Evolutionary conservation across 2,888 invertebrate genomes (phyloP).

Genomic region (Dicyrtoma fusca): DNA sequence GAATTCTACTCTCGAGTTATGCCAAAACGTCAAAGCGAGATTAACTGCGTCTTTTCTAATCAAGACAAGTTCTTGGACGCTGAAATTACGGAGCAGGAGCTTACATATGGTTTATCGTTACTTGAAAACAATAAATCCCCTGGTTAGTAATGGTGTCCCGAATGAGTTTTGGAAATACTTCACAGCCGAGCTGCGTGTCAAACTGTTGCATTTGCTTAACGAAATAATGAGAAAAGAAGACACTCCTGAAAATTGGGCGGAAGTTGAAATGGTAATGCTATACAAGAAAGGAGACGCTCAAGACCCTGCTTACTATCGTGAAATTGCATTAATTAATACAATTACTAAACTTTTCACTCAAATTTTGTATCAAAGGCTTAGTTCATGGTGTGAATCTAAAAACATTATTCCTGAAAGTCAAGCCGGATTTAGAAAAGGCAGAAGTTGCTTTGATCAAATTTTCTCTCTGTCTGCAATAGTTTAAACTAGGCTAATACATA

Average conservation of each 20-base stretch:
- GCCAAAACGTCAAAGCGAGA: too few species aligned
- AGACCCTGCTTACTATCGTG: slow-evolving; percentile 45
- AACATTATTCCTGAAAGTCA: slow-evolving; percentile 53
- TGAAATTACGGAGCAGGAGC: not conserved
- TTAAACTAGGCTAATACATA: slow-evolving; percentile 32
- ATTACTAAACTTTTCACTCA: slow-evolving; percentile 49
- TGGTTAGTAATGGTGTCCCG: not conserved
- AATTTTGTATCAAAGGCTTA: slow-evolving; percentile 40
- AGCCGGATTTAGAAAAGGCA: slow-evolving; percentile 49
- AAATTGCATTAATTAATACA: slow-evolving; percentile 41
- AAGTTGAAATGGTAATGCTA: slow-evolving; percentile 41
- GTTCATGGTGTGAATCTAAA: slow-evolving; percentile 44
- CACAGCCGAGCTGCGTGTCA: not conserved
- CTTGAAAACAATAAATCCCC: not conserved
- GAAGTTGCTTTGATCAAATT: slow-evolving; percentile 51
- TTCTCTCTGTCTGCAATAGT: slow-evolving; percentile 47
- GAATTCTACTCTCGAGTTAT: too few species aligned
- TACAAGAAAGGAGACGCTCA: slow-evolving; percentile 47
- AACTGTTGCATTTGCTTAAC: not conserved
- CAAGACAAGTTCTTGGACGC: not conserved
- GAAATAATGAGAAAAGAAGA: not conserved
- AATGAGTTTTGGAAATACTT: slow-evolving; percentile 5
- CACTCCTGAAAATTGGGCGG: slow-evolving; percentile 34
- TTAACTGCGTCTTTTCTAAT: too few species aligned
- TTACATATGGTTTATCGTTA: not conserved